Evolutionary conservation across 2,797 vertebrate species (phyloP), one percentile per base, ranked within the genome.

Genomic region (Spea hammondii): DNA sequence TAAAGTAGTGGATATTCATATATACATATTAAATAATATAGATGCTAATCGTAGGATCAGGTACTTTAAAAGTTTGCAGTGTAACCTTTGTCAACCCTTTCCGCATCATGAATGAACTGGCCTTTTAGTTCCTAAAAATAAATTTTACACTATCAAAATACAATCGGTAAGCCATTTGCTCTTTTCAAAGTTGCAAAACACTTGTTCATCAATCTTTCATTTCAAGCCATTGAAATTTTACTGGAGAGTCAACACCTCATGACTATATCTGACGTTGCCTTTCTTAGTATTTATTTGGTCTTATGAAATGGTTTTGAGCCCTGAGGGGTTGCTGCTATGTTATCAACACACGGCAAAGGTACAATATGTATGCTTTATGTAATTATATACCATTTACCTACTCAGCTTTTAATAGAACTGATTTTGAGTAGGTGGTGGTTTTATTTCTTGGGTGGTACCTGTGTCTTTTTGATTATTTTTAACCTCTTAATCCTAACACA

Each of bases 261-360:
- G n/a, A 65, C 12, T 70, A 45, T 51, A 9, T 8, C n/a, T 69
- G 67, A 62, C 13, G 14, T 54, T 70, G 49, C 48, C 47, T 74
- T 79, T 57, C 78, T 74, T 62, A 64, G 48, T 67, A 55, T 68
- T 79, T 64, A 13, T 55, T 55, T 14, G 5, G 44, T 79, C 70
- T 79, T 79, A 70, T 64, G 78, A 72, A 74, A 79, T 74, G 13
- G 49, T 53, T 69, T 68, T 17, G 57, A 48, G 50, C 66, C 77
- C 71, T 65, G 44, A 70, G 72, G 72, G 45, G 49, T 53, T 68
- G 17, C 57, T 70, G 17, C 72, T 74, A 50, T 7, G 11, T 65
- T 74, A 64, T 47, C 70, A 65, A 79, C 14, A 12, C 14, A 32
- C 65, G 55, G 32, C 62, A 69, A 67, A 51, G 14, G 7, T 74